Conservation (phyloP, 2,113 vertebrate genomes). For the Calidris pugnax region DNA sequence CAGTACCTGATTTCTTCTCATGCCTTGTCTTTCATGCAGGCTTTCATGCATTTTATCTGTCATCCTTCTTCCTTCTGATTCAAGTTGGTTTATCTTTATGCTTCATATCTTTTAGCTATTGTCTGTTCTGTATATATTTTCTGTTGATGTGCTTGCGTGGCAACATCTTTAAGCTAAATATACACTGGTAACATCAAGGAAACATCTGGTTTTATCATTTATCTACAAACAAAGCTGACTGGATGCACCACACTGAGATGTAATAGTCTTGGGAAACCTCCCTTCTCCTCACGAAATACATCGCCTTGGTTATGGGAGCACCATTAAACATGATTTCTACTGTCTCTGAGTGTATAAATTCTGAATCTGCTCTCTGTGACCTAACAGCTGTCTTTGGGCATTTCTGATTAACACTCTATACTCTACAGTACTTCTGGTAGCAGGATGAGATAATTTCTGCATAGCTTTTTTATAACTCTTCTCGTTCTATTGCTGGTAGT, state of each 20-base stretch:
- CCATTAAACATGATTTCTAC: slow-evolving; percentile 1
- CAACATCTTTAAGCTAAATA: slow-evolving; percentile 25
- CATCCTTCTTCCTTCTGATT: neutral
- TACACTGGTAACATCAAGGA: neutral
- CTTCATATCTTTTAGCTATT: neutral
- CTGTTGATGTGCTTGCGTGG: neutral
- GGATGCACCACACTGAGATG: neutral
- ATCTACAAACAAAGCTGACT: neutral
- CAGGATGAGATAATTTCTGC: neutral
- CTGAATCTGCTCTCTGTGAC: neutral
- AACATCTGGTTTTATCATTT: neutral
- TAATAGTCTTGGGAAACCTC: neutral
- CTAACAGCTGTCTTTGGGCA: neutral
- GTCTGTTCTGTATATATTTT: neutral
- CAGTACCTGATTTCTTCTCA: neutral
- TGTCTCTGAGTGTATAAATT: slow-evolving; percentile 22
- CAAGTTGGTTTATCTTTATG: slow-evolving; percentile 9
- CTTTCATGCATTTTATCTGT: neutral
- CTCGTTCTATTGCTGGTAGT: neutral
- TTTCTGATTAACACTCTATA: slow-evolving; percentile 27
- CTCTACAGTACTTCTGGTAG: neutral
- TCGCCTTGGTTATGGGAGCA: neutral
- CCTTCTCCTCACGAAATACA: neutral
- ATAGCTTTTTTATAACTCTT: neutral
- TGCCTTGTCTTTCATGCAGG: neutral